Percentiles rank a stretch among this genome's conserved stretches.
Evolutionary conservation across 2,113 vertebrate species (phyloP).

Genomic region (Rhabdomys dilectus): DNA sequence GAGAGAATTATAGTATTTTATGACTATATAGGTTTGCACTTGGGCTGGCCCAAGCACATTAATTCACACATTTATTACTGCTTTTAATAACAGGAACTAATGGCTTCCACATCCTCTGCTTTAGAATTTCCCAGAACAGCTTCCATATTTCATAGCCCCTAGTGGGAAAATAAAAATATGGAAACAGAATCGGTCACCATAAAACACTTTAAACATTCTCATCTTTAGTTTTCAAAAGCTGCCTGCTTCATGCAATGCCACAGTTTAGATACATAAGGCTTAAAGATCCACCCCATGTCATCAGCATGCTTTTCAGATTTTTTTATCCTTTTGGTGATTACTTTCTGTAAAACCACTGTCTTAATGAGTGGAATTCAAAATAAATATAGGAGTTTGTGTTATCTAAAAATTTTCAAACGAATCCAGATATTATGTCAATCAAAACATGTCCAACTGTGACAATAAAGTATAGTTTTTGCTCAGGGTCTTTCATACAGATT

Average conservation of each 20-base stretch:
- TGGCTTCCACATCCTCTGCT: not conserved
- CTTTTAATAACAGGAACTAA: conserved; percentile 7
- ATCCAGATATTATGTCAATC: not conserved
- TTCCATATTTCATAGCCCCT: conserved; percentile 3
- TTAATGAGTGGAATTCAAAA: conserved; percentile 18
- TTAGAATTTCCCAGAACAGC: conserved; percentile 37
- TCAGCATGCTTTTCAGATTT: not conserved
- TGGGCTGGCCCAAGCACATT: not conserved
- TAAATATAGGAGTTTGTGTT: conserved; percentile 26
- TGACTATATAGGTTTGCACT: not conserved
- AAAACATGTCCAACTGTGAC: not conserved
- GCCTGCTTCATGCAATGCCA: not conserved
- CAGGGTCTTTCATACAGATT: not conserved
- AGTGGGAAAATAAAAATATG: not conserved
- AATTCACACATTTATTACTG: not conserved
- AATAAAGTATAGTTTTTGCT: not conserved
- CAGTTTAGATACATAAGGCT: not conserved
- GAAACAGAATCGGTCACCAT: conserved; percentile 46
- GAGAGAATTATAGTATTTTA: not conserved
- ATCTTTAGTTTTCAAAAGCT: conserved; percentile 18
- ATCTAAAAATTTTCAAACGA: not conserved
- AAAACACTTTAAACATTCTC: not conserved
- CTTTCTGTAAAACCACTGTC: not conserved
- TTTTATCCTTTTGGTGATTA: conserved; percentile 24
- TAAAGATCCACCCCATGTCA: conserved; percentile 20